Evolutionary conservation across 2,797 vertebrate genomes (phyloP), one percentile per base, ranked within the genome.

Genomic region (Dipus sagitta): DNA sequence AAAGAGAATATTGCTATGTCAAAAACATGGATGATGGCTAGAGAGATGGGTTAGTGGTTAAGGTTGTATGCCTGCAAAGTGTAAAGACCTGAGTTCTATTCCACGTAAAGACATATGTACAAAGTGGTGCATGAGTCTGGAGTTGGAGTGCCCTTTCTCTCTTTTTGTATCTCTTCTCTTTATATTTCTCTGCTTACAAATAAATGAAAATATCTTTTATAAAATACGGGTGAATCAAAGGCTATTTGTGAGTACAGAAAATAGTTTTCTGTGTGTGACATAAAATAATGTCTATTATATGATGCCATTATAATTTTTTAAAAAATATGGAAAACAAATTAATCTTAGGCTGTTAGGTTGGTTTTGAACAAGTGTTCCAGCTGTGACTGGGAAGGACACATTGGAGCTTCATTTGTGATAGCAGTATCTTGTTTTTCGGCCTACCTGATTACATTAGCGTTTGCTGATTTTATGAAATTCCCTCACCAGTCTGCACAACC

Each of bases 361-460:
- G 10, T 24, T 89, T 91, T 71, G 17, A 26, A 32, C 75, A 15
- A 9, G 18, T 54, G 58, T 30, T 70, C 2, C 54, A 11, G 30
- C 38, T 88, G n/a, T 38, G 28, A 62, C 9, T 21, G 8, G 8
- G 74, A 71, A 23, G 21, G 34, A 14, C 34, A 67, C 3, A 3
- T 2, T 60, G 21, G 8, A n/a, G 1, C 28, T 18, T 54, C 58
- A 38, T 80, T 62, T n/a, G 62, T 70, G 76, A 86, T 71, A 62
- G 15, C 34, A 79, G 78, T 54, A 79, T 76, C 93, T 93, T 83
- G 82, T 72, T 80, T 71, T 65, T 80, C 83, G n/a, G 71, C 23
- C 24, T 72, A 79, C 30, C 21, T 74, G 30, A 34, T 91, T 82
- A 34, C 42, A 65, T 32, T 60, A 26, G 54, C 62, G 67, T 79